phyloP scores from a whole-genome alignment of 2,113 vertebrate species.

The Forbesichthys papilliferus region DNA sequence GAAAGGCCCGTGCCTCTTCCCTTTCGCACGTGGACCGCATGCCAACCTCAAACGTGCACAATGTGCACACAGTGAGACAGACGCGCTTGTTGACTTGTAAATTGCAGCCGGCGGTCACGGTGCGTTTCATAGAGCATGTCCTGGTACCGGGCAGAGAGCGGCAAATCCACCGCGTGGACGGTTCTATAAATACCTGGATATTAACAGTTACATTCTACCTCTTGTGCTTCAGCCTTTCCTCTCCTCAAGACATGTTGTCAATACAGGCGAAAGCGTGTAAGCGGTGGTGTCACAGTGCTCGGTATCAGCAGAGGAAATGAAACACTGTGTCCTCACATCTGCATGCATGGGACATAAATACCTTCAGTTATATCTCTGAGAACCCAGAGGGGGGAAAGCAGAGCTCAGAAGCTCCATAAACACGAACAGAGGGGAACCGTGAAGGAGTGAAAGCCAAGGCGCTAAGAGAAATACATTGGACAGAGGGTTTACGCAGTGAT shows the following conservation, averaged over 20 bases:
- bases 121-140: slow-evolving; percentile 12
- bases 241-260: background rate
- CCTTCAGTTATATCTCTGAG: slow-evolving; percentile 16
- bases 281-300: slow-evolving; percentile 27
- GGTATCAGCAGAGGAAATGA: slow-evolving; percentile 42
- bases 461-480: background rate
- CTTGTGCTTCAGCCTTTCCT: background rate
- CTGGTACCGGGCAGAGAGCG: slow-evolving; percentile 10
- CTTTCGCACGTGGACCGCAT: slow-evolving; percentile 31
- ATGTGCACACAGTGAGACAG: slow-evolving; percentile 31
- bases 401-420: slow-evolving; percentile 21
- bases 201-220: slow-evolving; percentile 9
- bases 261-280: too few relatives aligned
- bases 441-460: background rate
- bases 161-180: slow-evolving; percentile 19
- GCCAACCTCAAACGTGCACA: slow-evolving; percentile 46
- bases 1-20: slow-evolving; percentile 42
- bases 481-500: slow-evolving; percentile 33
- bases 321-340: slow-evolving; percentile 31
- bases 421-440: background rate
- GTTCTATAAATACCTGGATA: slow-evolving; percentile 33
- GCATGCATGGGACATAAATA: slow-evolving; percentile 22
- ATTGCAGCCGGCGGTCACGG: slow-evolving; percentile 33
- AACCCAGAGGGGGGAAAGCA: slow-evolving; percentile 1
- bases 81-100: slow-evolving; percentile 38